These are phyloP conservation scores for Melanotaenia nigrans DNA, from an alignment of 2,797 vertebrate genomes.

Conservation along the genomic window DNA sequence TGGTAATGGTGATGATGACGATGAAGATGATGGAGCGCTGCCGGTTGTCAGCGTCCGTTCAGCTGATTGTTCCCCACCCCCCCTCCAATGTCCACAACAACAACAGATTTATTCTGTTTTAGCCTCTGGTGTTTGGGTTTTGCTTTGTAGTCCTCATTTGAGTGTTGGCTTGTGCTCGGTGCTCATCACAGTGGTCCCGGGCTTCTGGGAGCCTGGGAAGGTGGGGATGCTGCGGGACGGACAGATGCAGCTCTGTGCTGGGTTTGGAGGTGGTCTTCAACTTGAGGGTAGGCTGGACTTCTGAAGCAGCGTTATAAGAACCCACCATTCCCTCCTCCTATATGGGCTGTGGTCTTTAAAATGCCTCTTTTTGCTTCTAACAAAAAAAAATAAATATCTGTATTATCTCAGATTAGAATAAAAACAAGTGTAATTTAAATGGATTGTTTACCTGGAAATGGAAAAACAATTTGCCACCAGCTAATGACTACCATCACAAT, in stretches of 20 bases:
- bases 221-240: slow-evolving; percentile 64
- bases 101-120: not conserved
- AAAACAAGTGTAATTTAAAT: too few species aligned
- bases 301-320: slow-evolving; percentile 62
- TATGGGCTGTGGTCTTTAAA: not conserved
- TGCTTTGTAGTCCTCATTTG: slow-evolving; percentile 12
- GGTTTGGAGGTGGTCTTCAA: slow-evolving; percentile 74
- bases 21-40: slow-evolving; percentile 14
- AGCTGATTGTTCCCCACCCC: too few species aligned
- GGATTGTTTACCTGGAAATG: too few species aligned
- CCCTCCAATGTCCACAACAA: slow-evolving; percentile 18
- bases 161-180: not conserved
- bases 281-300: slow-evolving; percentile 64
- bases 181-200: slow-evolving; percentile 28
- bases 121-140: not conserved
- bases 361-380: not conserved
- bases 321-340: not conserved
- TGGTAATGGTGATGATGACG: too few species aligned
- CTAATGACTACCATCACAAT: too few species aligned
- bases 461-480: too few species aligned
- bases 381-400: too few species aligned
- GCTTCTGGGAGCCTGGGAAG: slow-evolving; percentile 38
- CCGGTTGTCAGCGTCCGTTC: not conserved
- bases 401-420: too few species aligned
- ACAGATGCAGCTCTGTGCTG: slow-evolving; percentile 50